A percentile compares a stretch with the other conserved stretches of the same genome.
Evolutionary conservation across 2,888 invertebrate species (phyloP).

Genomic region (Artemia sinica): DNA sequence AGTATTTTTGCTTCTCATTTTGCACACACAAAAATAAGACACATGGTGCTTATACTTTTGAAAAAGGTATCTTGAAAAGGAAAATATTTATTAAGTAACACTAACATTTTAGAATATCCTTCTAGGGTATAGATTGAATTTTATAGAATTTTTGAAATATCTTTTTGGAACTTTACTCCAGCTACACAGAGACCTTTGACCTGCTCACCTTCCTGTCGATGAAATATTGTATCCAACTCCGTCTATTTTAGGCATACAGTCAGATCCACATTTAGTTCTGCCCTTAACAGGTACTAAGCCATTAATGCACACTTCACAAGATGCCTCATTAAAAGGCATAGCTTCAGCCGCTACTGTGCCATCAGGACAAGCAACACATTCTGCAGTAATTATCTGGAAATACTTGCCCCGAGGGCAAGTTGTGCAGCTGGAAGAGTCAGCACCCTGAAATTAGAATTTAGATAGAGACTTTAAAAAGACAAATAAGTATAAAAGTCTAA

Average conservation of each 20-base stretch:
- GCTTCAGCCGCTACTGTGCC: conserved; percentile 31
- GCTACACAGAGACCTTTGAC: too few species aligned
- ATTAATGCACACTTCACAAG: conserved; percentile 36
- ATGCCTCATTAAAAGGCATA: conserved; percentile 30
- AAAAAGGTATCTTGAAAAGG: conserved; percentile 11
- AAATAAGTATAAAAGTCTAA: too few species aligned
- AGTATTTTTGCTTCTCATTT: too few species aligned
- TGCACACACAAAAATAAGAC: too few species aligned
- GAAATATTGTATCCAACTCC: conserved; percentile 30
- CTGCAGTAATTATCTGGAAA: conserved; percentile 30
- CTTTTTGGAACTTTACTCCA: too few species aligned
- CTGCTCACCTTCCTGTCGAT: conserved; percentile 31
- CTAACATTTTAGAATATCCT: neutral
- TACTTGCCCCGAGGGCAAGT: conserved; percentile 39
- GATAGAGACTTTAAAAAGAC: too few species aligned
- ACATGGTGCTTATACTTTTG: neutral
- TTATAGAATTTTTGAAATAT: too few species aligned
- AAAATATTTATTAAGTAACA: conserved; percentile 14
- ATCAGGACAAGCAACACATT: conserved; percentile 35
- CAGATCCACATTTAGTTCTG: conserved; percentile 34
- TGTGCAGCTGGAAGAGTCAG: conserved; percentile 32
- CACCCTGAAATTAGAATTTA: conserved; percentile 20
- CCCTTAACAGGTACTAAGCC: conserved; percentile 33
- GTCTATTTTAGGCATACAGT: conserved; percentile 32
- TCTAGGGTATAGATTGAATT: too few species aligned